Base-by-base conservation (phyloP, 2,888 invertebrate species). In the Tanypteryx hageni region DNA sequence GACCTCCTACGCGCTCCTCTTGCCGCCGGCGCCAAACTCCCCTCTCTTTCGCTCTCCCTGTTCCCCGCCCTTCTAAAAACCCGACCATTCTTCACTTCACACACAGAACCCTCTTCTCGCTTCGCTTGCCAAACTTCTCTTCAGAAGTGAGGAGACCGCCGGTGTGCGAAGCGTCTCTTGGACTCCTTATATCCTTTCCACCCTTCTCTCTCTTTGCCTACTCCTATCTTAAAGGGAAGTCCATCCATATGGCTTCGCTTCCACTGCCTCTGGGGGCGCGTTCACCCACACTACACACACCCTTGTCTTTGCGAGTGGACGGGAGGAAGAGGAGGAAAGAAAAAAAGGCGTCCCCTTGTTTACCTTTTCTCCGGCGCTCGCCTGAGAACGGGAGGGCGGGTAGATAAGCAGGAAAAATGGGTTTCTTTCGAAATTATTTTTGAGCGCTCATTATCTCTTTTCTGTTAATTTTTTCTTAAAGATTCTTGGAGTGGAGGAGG, bases 11-110 rank as follows among this genome's bases (percentile, higher is more conserved):
- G 22, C 76, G 13, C 27, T 76, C 76, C 0, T 44, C 44, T 76
- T 76, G 76, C 76, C 76, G 76, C 76, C 76, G 76, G 76, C 76
- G 76, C 76, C 76, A 76, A 76, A 27, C 76, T 76, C 76, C 76
- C 22, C 76, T 76, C 76, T 76, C 76, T 27, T 22, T 27, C 22
- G 22, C 44, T 44, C 44, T 44, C 44, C 44, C 44, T 44, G 44
- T 5, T 44, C 44, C 44, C 44, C 1, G 44, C 44, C 44, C 5
- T 44, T 44, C 44, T 44, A 44, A 44, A 44, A 44, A 27, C 7
- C 22, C 22, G 27, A 27, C 76, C 27, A 76, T 76, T 27, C 22
- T 27, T 76, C 76, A 76, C 27, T 76, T 76, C 27, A 27, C 76
- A 76, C 76, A 27, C 22, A 9, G 13, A 27, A 27, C 27, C 27